Conservation (phyloP, 2,888 invertebrate genomes). For the Cryptocephalus moraei region DNA sequence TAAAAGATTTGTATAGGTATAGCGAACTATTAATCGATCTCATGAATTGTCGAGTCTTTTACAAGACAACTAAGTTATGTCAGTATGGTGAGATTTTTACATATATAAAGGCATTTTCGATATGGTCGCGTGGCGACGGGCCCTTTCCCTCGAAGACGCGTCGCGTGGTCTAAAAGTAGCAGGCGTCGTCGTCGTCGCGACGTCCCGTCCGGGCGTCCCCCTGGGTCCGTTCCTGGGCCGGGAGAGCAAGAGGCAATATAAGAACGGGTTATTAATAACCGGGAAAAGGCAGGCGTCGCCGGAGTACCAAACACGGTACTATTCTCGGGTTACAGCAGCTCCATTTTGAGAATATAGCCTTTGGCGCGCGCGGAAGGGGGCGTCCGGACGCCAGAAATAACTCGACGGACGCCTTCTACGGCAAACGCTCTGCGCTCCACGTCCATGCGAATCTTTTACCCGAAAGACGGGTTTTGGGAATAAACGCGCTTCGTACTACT, state of each 20-base stretch:
- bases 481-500: background rate
- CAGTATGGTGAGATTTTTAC: too few species aligned
- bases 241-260: slow-evolving; percentile 24
- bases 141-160: too few species aligned
- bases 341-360: slow-evolving; percentile 52
- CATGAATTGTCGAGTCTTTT: too few species aligned
- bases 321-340: slow-evolving; percentile 57
- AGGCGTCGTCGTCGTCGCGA: too few species aligned
- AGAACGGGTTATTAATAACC: slow-evolving; percentile 39
- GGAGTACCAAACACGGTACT: slow-evolving; percentile 56
- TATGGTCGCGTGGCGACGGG: too few species aligned
- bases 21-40: too few species aligned
- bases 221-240: background rate
- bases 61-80: too few species aligned
- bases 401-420: slow-evolving; percentile 34
- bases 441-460: background rate
- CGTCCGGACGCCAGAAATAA: slow-evolving; percentile 36
- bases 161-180: too few species aligned
- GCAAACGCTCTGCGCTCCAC: slow-evolving; percentile 20
- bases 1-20: too few species aligned
- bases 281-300: slow-evolving; percentile 18
- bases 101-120: too few species aligned
- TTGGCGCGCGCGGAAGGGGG: slow-evolving; percentile 28
- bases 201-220: too few species aligned
- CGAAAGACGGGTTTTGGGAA: background rate